phyloP scores from a whole-genome alignment of 2,113 vertebrate genomes.

The Terrapene triunguis region DNA sequence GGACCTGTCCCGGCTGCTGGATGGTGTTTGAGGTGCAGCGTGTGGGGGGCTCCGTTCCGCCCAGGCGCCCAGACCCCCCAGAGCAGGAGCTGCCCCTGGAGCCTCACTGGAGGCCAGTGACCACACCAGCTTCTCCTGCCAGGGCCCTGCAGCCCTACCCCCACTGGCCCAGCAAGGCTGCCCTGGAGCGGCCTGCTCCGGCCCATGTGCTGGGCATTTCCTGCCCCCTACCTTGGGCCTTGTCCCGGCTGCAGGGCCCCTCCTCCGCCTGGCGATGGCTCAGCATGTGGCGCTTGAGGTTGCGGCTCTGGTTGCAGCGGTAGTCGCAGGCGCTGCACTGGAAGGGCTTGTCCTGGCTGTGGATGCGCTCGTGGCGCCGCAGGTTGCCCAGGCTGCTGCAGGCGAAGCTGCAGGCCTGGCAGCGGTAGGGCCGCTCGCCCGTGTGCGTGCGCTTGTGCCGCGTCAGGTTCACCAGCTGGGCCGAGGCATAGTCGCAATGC shows the following conservation, averaged over 20 bases:
- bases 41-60: background rate
- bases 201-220: background rate
- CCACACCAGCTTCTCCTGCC: no score
- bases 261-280: slow-evolving; percentile 77
- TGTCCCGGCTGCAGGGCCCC: background rate
- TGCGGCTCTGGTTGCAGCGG: slow-evolving; percentile 76
- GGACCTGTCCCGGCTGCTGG: no score
- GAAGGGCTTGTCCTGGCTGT: slow-evolving; percentile 83
- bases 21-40: no score
- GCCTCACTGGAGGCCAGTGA: background rate
- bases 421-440: slow-evolving; percentile 97
- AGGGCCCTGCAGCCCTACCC: no score
- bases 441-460: slow-evolving; percentile 97
- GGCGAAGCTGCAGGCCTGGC: slow-evolving; percentile 92
- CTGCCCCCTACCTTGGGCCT: background rate
- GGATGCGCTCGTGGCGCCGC: slow-evolving; percentile 95
- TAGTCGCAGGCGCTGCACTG: slow-evolving; percentile 78
- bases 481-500: slow-evolving; percentile 93
- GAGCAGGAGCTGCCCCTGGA: background rate
- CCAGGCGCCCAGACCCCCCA: background rate
- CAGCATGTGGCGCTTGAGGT: slow-evolving; percentile 76
- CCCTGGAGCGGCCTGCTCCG: no score
- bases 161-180: no score
- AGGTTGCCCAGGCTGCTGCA: slow-evolving; percentile 98
- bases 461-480: slow-evolving; percentile 97